A percentile compares a stretch with the other conserved stretches of the same genome.
phyloP scores from a whole-genome alignment of 1,140 invertebrate genomes.

The Gonatopus flavifemur region DNA sequence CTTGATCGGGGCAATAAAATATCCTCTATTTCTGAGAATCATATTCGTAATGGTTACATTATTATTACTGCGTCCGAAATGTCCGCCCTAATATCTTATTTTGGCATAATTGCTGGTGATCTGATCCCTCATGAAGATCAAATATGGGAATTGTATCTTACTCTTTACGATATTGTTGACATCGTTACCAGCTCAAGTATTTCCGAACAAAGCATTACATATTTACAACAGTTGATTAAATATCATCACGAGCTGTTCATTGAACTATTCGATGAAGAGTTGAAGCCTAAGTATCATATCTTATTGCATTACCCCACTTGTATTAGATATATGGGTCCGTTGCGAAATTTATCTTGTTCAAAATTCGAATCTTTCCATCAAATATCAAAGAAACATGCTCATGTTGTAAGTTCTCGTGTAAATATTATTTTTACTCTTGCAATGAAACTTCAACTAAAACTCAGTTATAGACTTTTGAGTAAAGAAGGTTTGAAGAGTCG shows the following conservation, averaged over 20 bases:
- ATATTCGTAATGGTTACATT: conserved; percentile 17
- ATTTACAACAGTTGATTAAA: conserved; percentile 11
- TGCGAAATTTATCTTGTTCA: conserved; percentile 16
- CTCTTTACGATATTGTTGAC: conserved; percentile 1
- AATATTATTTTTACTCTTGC: neutral
- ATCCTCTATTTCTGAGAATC: conserved; percentile 7
- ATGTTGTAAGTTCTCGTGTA: conserved; percentile 4
- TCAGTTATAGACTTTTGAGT: neutral
- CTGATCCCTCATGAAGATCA: conserved; percentile 18
- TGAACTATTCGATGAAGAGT: no score
- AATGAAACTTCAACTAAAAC: neutral
- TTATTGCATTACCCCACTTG: neutral
- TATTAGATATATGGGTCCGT: conserved; percentile 13
- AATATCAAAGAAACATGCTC: conserved; percentile 13
- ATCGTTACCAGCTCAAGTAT: neutral
- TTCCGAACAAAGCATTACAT: conserved; percentile 4
- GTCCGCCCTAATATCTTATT: conserved; percentile 23
- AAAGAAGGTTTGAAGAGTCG: neutral
- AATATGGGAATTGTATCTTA: conserved; percentile 19
- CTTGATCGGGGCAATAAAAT: conserved; percentile 14
- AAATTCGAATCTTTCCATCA: conserved; percentile 12
- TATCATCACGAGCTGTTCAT: neutral
- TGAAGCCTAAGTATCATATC: neutral
- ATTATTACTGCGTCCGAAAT: conserved; percentile 24
- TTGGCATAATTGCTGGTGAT: conserved; percentile 27